Conservation (phyloP, 2,888 invertebrate genomes). For the Hypselothyrea guttata region DNA sequence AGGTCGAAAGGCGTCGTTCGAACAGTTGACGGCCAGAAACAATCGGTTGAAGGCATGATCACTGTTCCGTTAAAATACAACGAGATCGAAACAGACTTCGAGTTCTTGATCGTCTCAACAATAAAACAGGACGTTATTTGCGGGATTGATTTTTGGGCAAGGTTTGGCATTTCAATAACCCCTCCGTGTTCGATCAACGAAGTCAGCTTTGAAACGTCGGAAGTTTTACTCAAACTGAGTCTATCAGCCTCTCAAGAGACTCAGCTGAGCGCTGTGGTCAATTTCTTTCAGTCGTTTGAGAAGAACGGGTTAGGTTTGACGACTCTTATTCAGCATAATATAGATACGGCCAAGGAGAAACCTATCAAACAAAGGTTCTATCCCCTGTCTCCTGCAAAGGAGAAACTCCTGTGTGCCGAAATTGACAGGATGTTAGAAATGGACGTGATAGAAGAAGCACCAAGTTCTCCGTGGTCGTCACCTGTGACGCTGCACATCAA, state of each 20-base stretch:
- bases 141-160: conserved; percentile 4
- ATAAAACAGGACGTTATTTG: conserved; percentile 6
- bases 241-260: too few species aligned
- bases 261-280: too few species aligned
- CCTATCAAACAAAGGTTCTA: too few species aligned
- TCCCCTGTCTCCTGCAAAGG: too few species aligned
- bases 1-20: neutral
- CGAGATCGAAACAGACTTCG: neutral
- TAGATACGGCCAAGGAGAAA: too few species aligned
- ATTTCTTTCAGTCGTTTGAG: too few species aligned
- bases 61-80: neutral
- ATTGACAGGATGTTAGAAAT: neutral
- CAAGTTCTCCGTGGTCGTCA: neutral
- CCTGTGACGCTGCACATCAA: neutral
- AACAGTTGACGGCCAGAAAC: neutral
- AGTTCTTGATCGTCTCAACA: conserved; percentile 2
- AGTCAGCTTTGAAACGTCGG: too few species aligned
- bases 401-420: too few species aligned
- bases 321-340: too few species aligned
- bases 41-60: neutral
- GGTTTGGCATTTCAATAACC: neutral
- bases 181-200: neutral
- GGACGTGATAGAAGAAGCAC: neutral
- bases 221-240: too few species aligned
- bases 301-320: too few species aligned